phyloP scores from a whole-genome alignment of 1,140 invertebrate species.

The Drosophila nasuta region DNA sequence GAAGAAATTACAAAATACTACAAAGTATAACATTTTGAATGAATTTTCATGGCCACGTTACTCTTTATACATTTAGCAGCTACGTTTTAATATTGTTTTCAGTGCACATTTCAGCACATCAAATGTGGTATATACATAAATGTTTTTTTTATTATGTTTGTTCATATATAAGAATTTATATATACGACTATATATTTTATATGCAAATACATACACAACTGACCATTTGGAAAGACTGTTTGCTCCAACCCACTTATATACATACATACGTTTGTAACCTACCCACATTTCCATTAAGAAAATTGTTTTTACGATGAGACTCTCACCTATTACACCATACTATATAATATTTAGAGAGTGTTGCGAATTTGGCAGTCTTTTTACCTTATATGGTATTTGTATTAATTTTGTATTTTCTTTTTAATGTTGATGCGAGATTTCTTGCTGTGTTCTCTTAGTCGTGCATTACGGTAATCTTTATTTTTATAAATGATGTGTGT shows the following conservation, averaged over 20 bases:
- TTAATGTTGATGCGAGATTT: not conserved
- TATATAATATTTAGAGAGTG: not conserved
- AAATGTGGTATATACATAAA: conserved; percentile 29
- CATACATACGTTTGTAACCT: not conserved
- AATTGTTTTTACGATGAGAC: not conserved
- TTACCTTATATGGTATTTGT: conserved; percentile 8
- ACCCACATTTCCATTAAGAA: too few relatives aligned
- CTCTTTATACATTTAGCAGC: too few relatives aligned
- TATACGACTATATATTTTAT: not conserved
- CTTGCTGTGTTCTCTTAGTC: not conserved
- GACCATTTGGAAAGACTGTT: conserved; percentile 15
- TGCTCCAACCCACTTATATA: not conserved
- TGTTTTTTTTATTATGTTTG: conserved; percentile 9
- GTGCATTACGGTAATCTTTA: conserved; percentile 37
- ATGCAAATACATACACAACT: conserved; percentile 22
- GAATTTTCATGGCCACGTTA: too few relatives aligned
- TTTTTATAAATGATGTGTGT: conserved; percentile 38
- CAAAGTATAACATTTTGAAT: too few relatives aligned
- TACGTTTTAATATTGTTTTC: conserved; percentile 3
- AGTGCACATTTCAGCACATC: conserved; percentile 40
- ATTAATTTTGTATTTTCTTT: too few relatives aligned
- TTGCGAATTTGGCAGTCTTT: not conserved
- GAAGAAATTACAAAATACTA: too few relatives aligned
- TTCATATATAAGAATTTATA: conserved; percentile 17
- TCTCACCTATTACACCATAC: not conserved